Evolutionary conservation across 2,797 vertebrate species (phyloP), one percentile per base, ranked within the genome.

Genomic region (Intellagama lesueurii): DNA sequence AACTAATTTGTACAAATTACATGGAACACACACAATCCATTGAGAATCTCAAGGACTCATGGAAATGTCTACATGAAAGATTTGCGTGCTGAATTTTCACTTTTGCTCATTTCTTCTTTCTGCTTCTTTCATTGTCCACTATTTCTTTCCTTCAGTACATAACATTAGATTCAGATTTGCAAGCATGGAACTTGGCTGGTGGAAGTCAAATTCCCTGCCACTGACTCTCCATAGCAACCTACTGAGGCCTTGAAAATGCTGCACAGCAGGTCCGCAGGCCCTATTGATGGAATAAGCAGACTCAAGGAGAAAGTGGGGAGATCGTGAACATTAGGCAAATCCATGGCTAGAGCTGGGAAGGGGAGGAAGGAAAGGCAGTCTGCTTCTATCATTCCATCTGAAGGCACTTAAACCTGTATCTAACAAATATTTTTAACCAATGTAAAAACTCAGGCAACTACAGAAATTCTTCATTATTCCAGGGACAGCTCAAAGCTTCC

Each of bases 21-120:
- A 89, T 80, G 85, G 90, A 82, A 80, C 14, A 16, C n/a, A 73
- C 14, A 64, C 12, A 60, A 6, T 88, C 35, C n/a, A 3, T 89
- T 90, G 28, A 89, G 7, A 2, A 83, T 6, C 5, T 24, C 11
- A 81, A 75, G 52, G 7, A 73, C 49, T 40, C 66, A 66, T 88
- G 30, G 88, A 91, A 86, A 40, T 85, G 85, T 7, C 24, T 69
- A 73, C 24, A n/a, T 30, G 83, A 87, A 86, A 87, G 85, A 92
- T 88, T 26, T 87, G 40, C 8, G 66, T 8, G 12, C 24, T 88
- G 82, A 83, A 16, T 0, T 1, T 47, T 90, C 73, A 86, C 70
- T 66, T 89, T 30, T 64, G 85, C 84, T 82, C 90, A 77, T 72
- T 24, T 86, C 56, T 89, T 81, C 64, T 88, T 0, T 73, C 7